phyloP scores from a whole-genome alignment of 2,113 vertebrate genomes.

The Sorex araneus region DNA sequence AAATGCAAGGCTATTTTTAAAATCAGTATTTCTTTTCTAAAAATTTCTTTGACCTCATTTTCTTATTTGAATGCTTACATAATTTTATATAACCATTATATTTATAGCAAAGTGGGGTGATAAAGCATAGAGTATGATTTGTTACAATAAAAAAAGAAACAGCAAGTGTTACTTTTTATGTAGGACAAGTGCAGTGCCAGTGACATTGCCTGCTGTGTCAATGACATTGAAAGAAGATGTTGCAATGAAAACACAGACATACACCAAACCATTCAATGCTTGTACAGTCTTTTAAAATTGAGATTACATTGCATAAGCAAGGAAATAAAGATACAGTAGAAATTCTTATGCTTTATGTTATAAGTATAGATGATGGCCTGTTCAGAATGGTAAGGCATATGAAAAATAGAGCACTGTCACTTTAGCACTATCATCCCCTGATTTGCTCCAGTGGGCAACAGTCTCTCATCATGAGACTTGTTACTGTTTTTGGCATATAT shows the following conservation, averaged over 20 bases:
- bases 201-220: constrained; percentile 62
- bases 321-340: constrained; percentile 16
- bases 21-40: constrained; percentile 35
- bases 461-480: too few relatives aligned
- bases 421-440: too few relatives aligned
- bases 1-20: constrained; percentile 48
- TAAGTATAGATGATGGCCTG: constrained; percentile 61
- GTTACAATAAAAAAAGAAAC: constrained; percentile 59
- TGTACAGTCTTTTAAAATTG: constrained; percentile 30
- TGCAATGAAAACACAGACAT: neutral
- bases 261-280: constrained; percentile 2
- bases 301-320: constrained; percentile 46
- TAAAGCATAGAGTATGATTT: constrained; percentile 57
- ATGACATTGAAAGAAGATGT: constrained; percentile 60
- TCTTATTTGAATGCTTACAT: constrained; percentile 54
- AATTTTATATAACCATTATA: constrained; percentile 72
- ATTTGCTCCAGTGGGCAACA: too few relatives aligned
- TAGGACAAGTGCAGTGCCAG: constrained; percentile 56
- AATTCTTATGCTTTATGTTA: constrained; percentile 38
- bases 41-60: constrained; percentile 77
- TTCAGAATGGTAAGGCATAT: constrained; percentile 3
- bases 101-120: constrained; percentile 71
- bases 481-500: too few relatives aligned
- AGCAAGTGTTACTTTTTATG: constrained; percentile 58
- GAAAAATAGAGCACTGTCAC: too few relatives aligned